Conservation (phyloP, 1,140 invertebrate genomes). For the Conus betulinus region DNA sequence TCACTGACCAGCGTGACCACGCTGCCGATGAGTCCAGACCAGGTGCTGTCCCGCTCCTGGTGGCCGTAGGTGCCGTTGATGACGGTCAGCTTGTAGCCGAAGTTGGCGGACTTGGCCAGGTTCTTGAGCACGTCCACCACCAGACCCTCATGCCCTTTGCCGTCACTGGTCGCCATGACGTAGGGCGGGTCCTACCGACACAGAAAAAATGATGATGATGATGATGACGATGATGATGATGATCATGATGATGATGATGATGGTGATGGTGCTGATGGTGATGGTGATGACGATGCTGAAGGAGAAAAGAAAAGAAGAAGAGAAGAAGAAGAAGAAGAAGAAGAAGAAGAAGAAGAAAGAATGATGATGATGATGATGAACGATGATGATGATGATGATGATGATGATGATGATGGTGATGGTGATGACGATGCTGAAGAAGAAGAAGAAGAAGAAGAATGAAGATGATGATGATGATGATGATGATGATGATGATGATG, state of each 20-base stretch:
- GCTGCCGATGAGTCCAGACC: constrained; percentile 22
- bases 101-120: constrained; percentile 17
- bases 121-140: constrained; percentile 16
- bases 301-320: background rate
- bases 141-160: background rate
- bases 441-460: too few relatives aligned
- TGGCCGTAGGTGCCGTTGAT: constrained; percentile 30
- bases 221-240: too few relatives aligned
- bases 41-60: constrained; percentile 20
- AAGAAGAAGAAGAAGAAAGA: background rate
- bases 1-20: constrained; percentile 4
- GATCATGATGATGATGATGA: background rate
- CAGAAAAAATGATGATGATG: too few relatives aligned
- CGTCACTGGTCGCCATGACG: background rate
- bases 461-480: background rate
- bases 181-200: constrained; percentile 27
- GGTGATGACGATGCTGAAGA: too few relatives aligned
- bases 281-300: background rate
- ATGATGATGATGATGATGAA: too few relatives aligned
- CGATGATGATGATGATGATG: too few relatives aligned
- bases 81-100: constrained; percentile 26
- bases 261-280: background rate
- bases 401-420: too few relatives aligned
- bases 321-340: too few relatives aligned
- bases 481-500: constrained; percentile 16